phyloP scores from a whole-genome alignment of 2,113 vertebrate species.

The Cyprinodon brontotheroides region DNA sequence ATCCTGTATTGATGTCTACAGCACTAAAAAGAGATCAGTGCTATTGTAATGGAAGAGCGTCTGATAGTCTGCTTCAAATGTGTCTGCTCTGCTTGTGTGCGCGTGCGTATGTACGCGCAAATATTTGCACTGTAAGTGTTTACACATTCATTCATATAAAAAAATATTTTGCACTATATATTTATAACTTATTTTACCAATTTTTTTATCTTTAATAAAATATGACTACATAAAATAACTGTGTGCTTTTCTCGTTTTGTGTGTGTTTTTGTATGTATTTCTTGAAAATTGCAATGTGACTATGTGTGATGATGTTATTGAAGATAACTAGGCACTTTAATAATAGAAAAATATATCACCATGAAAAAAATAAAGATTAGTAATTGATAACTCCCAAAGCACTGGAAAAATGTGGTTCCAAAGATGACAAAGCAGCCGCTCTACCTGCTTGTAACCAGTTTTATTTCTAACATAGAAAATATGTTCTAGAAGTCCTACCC shows the following conservation, averaged over 20 bases:
- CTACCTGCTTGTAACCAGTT: too few species aligned
- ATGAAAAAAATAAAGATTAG: not conserved
- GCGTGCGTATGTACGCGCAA: not conserved
- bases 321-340: not conserved
- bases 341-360: not conserved
- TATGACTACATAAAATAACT: not conserved
- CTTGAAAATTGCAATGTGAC: not conserved
- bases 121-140: not conserved
- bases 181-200: not conserved
- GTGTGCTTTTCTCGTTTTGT: not conserved
- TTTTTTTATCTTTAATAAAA: conserved; percentile 26
- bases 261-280: not conserved
- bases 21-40: conserved; percentile 15
- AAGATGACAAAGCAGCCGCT: too few species aligned
- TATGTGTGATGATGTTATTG: not conserved
- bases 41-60: not conserved
- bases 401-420: too few species aligned
- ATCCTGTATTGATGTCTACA: conserved; percentile 24
- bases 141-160: conserved; percentile 10
- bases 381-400: too few species aligned
- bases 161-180: not conserved
- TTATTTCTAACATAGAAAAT: too few species aligned
- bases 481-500: too few species aligned
- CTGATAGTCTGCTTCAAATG: not conserved
- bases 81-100: not conserved